Base-by-base conservation (phyloP, 2,888 invertebrate species). In the Podotricha telesiphe region DNA sequence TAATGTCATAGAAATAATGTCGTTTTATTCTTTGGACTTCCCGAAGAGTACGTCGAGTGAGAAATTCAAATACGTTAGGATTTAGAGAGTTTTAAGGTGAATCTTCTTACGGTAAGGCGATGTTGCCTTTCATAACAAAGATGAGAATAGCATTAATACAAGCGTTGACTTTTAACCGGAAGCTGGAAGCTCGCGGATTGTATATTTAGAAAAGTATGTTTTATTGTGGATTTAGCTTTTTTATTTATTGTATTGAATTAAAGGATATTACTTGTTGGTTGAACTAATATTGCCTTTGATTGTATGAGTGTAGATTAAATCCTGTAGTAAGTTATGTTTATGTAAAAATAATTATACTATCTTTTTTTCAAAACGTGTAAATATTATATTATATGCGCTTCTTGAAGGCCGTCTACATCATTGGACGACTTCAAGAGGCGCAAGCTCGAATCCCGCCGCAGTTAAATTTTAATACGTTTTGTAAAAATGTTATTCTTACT, bases 21-120 rank as follows among this genome's bases (percentile, higher is more conserved):
- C 5, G 70, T 71, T 76, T 80, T 82, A n/a, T 71, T 58, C 64
- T 45, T 61, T 74, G 72, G 77, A 28, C 28, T 72, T 78, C 79
- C 78, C 77, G 69, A 69, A 73, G 72, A 74, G 68, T 75, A 75
- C 77, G 76, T 76, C 78, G 78, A 79, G 82, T 82, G 82, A 77
- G 79, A 84, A 84, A 86, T 86, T 86, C 82, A 84, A 86, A 87
- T 84, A 85, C 78, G 83, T 81, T 80, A 80, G 76, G 75, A 72
- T 77, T 81, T 82, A 79, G 80, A 80, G 74, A 77, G 78, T 78
- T 79, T 84, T 84, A 83, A 79, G 80, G 81, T 68, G 69, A 51
- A 51, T 40, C 45, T 51, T 62, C 50, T 67, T 67, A 51, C 67
- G 34, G 58, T 59, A 34, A 55, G 40, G 34, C 53, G 42, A 61